Evolutionary conservation across 2,888 invertebrate species (phyloP).

Genomic region (Tetheella fluctuosa): DNA sequence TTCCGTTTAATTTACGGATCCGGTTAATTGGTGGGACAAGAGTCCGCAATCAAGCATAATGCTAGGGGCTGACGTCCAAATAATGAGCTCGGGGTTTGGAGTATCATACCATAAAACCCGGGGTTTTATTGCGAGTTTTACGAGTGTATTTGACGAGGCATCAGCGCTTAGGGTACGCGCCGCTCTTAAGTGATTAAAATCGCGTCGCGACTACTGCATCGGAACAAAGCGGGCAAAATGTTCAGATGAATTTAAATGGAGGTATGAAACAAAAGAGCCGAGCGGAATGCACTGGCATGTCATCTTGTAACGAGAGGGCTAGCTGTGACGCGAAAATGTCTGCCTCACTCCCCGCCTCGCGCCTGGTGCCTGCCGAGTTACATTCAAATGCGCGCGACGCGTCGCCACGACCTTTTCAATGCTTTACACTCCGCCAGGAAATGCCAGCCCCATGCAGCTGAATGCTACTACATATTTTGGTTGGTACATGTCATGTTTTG

Average conservation of each 20-base stretch:
- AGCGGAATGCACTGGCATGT: slow-evolving; percentile 47
- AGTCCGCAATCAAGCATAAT: slow-evolving; percentile 52
- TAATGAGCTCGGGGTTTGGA: slow-evolving; percentile 50
- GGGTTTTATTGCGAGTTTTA: slow-evolving; percentile 56
- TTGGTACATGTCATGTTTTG: slow-evolving; percentile 29
- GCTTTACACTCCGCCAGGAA: slow-evolving; percentile 29
- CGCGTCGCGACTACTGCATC: slow-evolving; percentile 54
- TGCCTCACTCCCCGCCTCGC: slow-evolving; percentile 10
- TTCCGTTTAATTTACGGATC: slow-evolving; percentile 52
- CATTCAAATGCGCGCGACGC: slow-evolving; percentile 35
- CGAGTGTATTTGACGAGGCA: slow-evolving; percentile 58
- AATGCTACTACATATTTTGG: slow-evolving; percentile 25
- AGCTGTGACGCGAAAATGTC: slow-evolving; percentile 20
- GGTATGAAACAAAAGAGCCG: slow-evolving; percentile 58
- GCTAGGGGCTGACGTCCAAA: slow-evolving; percentile 50
- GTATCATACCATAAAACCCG: slow-evolving; percentile 49
- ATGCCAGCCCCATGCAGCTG: slow-evolving; percentile 41
- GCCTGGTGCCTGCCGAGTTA: slow-evolving; percentile 9
- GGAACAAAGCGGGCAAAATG: slow-evolving; percentile 69
- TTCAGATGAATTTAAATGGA: slow-evolving; percentile 78
- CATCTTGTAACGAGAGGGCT: slow-evolving; percentile 55
- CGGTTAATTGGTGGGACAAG: slow-evolving; percentile 56
- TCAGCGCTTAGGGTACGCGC: slow-evolving; percentile 45
- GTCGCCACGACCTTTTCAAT: slow-evolving; percentile 40
- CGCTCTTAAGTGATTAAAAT: slow-evolving; percentile 79